These are phyloP conservation scores for Alca torda DNA, from an alignment of 2,797 vertebrate genomes.

Conservation along the genomic window DNA sequence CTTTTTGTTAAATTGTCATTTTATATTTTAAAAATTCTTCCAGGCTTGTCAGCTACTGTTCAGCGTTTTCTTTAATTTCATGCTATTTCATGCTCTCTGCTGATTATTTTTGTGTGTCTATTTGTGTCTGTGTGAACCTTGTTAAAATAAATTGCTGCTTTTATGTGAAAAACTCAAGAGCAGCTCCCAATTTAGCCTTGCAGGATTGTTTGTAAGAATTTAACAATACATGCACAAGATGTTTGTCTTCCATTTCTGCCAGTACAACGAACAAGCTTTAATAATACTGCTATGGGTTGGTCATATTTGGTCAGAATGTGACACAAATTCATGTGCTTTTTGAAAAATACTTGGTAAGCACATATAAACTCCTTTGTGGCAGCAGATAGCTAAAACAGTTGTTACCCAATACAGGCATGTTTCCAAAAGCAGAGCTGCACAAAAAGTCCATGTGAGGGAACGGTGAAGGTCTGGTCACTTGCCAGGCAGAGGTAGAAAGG, in stretches of 20 bases:
- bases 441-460: background rate
- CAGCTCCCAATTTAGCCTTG: conserved; percentile 4
- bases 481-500: background rate
- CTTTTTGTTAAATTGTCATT: background rate
- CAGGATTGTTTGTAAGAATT: background rate
- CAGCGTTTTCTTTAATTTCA: conserved; percentile 25
- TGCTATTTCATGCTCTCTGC: conserved; percentile 21
- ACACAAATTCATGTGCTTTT: background rate
- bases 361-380: background rate
- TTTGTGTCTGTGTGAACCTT: conserved; percentile 13
- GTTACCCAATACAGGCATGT: background rate
- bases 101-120: conserved; percentile 40
- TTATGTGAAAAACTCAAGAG: conserved; percentile 34
- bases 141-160: conserved; percentile 59
- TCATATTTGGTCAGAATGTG: background rate
- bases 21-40: conserved; percentile 1
- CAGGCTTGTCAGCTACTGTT: background rate
- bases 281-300: background rate
- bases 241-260: background rate
- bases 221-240: background rate
- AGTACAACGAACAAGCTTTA: background rate
- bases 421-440: background rate
- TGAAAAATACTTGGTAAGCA: background rate
- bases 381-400: background rate
- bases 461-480: background rate